Evolutionary conservation across 2,888 invertebrate genomes (phyloP).

Genomic region (Laothoe populi): DNA sequence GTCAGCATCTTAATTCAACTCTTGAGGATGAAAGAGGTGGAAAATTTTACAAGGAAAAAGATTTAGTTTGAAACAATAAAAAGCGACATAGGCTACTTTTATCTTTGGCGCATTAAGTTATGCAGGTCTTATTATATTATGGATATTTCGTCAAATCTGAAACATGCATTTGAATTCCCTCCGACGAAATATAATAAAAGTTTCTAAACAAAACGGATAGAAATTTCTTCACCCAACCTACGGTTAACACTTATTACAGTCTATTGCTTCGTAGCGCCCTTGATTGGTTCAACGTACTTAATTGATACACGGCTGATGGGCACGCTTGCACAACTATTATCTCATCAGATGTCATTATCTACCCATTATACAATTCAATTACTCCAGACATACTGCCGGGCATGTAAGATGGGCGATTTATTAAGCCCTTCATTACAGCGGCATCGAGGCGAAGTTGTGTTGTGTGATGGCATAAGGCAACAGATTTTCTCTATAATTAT

Average conservation of each 20-base stretch:
- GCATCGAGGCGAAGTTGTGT: not conserved
- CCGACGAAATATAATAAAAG: not conserved
- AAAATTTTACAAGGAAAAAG: no score
- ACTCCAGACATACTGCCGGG: conserved; percentile 28
- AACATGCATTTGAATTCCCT: not conserved
- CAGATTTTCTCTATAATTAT: conserved; percentile 7
- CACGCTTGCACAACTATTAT: conserved; percentile 48
- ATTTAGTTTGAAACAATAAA: no score
- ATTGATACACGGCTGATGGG: conserved; percentile 41
- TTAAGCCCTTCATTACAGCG: conserved; percentile 18
- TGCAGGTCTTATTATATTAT: no score
- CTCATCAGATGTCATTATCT: conserved; percentile 48
- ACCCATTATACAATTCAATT: conserved; percentile 52
- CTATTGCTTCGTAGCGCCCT: conserved; percentile 5
- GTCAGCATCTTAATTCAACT: no score
- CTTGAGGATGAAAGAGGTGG: no score
- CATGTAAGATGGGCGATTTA: conserved; percentile 5
- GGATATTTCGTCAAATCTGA: no score
- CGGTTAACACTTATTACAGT: not conserved
- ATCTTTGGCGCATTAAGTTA: no score
- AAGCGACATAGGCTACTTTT: no score
- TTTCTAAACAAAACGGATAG: not conserved
- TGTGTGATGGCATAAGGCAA: not conserved
- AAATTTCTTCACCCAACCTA: not conserved
- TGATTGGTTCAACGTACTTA: conserved; percentile 31